Conservation (phyloP, 2,113 vertebrate genomes). For the Calypte anna region DNA sequence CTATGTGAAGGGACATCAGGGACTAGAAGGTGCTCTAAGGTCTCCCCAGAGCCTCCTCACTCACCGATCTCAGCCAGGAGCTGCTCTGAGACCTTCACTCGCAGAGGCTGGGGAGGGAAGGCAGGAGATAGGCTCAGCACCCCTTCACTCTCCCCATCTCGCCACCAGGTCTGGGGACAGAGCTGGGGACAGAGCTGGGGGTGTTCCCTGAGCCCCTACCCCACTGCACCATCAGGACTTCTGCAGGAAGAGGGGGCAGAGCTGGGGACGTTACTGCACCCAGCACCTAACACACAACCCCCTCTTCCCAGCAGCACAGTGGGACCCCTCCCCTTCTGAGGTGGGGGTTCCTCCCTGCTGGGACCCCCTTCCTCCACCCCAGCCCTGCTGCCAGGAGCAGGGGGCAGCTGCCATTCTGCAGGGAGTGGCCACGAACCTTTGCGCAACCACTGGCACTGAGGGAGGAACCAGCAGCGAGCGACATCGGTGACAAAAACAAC, state of each 20-base stretch:
- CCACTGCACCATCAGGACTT: too few species aligned
- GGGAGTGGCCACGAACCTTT: accelerated
- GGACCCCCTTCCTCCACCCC: not conserved
- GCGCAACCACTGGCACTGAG: not conserved
- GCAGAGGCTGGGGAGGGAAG: slow-evolving; percentile 79
- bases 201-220: too few species aligned
- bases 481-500: not conserved
- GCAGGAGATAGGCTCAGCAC: not conserved
- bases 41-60: not conserved
- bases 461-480: not conserved
- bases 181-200: too few species aligned
- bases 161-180: too few species aligned
- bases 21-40: too few species aligned
- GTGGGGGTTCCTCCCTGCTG: not conserved
- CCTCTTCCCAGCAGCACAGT: not conserved
- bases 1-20: too few species aligned
- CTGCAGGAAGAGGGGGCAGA: too few species aligned
- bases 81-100: slow-evolving; percentile 86
- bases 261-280: not conserved
- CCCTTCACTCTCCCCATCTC: accelerated
- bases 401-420: not conserved
- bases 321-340: not conserved
- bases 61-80: slow-evolving; percentile 88
- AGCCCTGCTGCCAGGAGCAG: not conserved
- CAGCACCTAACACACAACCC: not conserved